Percentiles rank a stretch among this genome's conserved stretches.
phyloP scores from a whole-genome alignment of 2,888 invertebrate species.

The Orthosia gothica region DNA sequence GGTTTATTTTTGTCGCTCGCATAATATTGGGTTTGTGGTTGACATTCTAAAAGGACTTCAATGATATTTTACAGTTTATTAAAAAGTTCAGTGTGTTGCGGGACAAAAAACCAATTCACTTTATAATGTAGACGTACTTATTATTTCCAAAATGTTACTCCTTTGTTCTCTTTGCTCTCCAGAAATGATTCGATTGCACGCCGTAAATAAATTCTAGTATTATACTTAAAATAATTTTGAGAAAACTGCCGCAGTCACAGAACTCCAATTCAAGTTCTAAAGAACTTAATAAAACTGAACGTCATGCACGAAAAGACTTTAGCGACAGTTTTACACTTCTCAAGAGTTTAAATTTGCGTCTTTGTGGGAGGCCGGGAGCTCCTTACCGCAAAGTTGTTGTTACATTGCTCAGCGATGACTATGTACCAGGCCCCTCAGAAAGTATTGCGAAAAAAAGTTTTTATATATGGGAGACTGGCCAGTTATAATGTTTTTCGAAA shows the following conservation, averaged over 20 bases:
- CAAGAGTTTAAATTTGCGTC: conserved; percentile 46
- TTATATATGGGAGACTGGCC: too few species aligned
- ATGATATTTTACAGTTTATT: conserved; percentile 30
- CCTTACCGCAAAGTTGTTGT: conserved; percentile 60
- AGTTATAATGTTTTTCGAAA: too few species aligned
- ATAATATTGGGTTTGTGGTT: conserved; percentile 19
- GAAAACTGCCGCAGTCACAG: conserved; percentile 37
- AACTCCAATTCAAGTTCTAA: conserved; percentile 49
- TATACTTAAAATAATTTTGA: conserved; percentile 33
- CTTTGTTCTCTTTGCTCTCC: conserved; percentile 20
- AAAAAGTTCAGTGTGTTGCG: conserved; percentile 3
- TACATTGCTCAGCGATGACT: conserved; percentile 53
- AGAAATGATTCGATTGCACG: conserved; percentile 15
- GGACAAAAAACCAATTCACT: conserved; percentile 11
- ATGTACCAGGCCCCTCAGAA: too few species aligned
- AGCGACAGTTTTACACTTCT: conserved; percentile 50
- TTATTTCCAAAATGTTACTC: conserved; percentile 6
- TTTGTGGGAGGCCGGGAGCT: conserved; percentile 35
- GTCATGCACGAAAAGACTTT: conserved; percentile 58
- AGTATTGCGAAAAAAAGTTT: too few species aligned
- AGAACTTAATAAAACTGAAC: conserved; percentile 58
- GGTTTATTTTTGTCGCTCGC: conserved; percentile 54
- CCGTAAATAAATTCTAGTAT: conserved; percentile 22
- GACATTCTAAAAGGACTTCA: conserved; percentile 22
- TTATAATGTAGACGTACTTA: conserved; percentile 11